Percentiles rank a stretch among this genome's conserved stretches.
Conservation (phyloP, 2,888 invertebrate genomes). For the Horisme vitalbata region DNA sequence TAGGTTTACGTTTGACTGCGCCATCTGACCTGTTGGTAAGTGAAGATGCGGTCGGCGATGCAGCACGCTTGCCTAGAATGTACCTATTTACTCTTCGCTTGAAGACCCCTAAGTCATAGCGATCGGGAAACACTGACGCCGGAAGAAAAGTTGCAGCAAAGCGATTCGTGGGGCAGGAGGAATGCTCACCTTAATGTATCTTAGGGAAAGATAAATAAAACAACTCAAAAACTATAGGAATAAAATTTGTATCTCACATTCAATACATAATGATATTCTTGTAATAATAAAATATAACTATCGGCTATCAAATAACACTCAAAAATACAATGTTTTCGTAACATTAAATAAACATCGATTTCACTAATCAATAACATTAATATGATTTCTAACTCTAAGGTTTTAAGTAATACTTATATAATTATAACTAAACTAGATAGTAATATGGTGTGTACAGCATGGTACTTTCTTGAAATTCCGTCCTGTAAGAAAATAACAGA, state of each 20-base stretch:
- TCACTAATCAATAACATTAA: slow-evolving; percentile 45
- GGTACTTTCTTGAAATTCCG: slow-evolving; percentile 41
- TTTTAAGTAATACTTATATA: slow-evolving; percentile 35
- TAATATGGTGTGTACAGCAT: slow-evolving; percentile 48
- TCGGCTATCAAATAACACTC: slow-evolving; percentile 76
- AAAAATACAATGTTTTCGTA: slow-evolving; percentile 75
- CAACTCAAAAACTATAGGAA: slow-evolving; percentile 66
- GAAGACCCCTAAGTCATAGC: no score
- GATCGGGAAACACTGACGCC: no score
- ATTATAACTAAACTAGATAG: slow-evolving; percentile 32
- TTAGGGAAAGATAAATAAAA: no score
- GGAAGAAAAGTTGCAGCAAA: no score
- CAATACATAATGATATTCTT: slow-evolving; percentile 71
- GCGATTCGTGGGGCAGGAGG: no score
- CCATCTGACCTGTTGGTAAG: no score
- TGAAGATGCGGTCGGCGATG: no score
- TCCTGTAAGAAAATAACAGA: slow-evolving; percentile 37
- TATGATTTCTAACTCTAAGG: slow-evolving; percentile 37
- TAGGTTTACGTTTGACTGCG: no score
- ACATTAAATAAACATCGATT: slow-evolving; percentile 65
- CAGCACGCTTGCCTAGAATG: no score
- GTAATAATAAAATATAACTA: slow-evolving; percentile 78
- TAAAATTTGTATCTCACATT: slow-evolving; percentile 80
- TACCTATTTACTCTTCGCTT: no score
- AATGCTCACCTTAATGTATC: no score